Conservation (phyloP, 2,113 vertebrate genomes). For the Campylomormyrus numenius region DNA sequence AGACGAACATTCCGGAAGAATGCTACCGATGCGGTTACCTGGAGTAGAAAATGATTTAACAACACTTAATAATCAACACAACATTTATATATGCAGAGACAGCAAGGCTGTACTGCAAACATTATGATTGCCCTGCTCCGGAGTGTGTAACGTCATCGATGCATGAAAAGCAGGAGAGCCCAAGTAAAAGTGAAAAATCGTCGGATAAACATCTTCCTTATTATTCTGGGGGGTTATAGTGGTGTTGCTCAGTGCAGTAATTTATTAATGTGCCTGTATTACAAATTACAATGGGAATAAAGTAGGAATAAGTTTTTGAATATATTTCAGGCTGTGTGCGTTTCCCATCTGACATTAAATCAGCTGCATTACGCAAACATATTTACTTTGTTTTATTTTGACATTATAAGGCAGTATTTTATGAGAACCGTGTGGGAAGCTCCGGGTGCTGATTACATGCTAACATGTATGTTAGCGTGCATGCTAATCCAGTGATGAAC, state of each 20-base stretch:
- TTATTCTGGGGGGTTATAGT: conserved; percentile 23
- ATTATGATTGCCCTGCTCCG: background rate
- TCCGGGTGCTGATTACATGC: background rate
- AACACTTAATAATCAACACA: background rate
- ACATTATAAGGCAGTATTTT: background rate
- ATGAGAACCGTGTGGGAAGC: background rate
- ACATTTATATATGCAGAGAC: background rate
- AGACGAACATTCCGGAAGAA: background rate
- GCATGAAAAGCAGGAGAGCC: conserved; percentile 14
- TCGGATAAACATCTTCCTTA: conserved; percentile 15
- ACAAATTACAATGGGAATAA: conserved; percentile 27
- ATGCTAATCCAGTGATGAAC: background rate
- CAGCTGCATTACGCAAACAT: background rate
- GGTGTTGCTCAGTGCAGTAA: conserved; percentile 7
- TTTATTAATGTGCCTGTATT: conserved; percentile 26
- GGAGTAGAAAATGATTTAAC: background rate
- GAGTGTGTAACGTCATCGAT: background rate
- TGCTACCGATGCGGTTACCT: background rate
- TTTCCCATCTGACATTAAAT: background rate
- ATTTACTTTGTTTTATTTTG: background rate
- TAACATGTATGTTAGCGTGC: background rate
- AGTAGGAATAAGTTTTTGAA: background rate
- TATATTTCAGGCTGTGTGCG: background rate
- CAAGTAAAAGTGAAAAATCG: conserved; percentile 25
- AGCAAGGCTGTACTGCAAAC: background rate